A percentile compares a stretch with the other conserved stretches of the same genome.
Conservation (phyloP, 2,113 vertebrate species). For the Hystrix cristata region DNA sequence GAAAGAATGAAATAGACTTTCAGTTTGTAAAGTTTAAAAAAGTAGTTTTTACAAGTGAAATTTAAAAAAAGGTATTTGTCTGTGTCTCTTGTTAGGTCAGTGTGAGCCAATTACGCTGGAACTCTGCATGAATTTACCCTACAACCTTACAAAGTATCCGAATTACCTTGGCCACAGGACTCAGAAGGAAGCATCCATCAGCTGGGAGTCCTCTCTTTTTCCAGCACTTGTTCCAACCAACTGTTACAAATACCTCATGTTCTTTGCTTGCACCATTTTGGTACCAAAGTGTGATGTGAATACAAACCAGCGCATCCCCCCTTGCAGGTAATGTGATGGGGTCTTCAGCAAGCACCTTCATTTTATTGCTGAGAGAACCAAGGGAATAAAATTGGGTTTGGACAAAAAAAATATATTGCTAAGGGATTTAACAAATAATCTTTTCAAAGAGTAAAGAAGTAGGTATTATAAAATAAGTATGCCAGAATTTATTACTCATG, state of each 20-base stretch:
- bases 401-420: neutral
- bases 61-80: neutral
- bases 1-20: neutral
- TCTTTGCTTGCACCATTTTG: conserved; percentile 97
- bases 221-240: conserved; percentile 97
- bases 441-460: neutral
- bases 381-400: neutral
- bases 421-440: neutral
- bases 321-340: conserved; percentile 92
- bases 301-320: conserved; percentile 92
- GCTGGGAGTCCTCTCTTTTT: conserved; percentile 97
- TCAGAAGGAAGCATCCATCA: conserved; percentile 96
- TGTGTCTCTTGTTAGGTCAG: conserved; percentile 86
- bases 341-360: neutral
- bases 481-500: neutral
- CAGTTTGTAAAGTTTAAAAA: neutral
- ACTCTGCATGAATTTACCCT: conserved; percentile 97
- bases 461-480: neutral
- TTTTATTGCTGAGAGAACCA: neutral
- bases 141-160: conserved; percentile 94
- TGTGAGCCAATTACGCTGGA: conserved; percentile 97
- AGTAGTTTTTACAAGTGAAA: conserved; percentile 52
- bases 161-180: conserved; percentile 97
- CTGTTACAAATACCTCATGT: conserved; percentile 99
- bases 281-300: conserved; percentile 96